A percentile compares a stretch with the other conserved stretches of the same genome.
Conservation (phyloP, 2,113 vertebrate genomes). For the Opisthocomus hoazin region DNA sequence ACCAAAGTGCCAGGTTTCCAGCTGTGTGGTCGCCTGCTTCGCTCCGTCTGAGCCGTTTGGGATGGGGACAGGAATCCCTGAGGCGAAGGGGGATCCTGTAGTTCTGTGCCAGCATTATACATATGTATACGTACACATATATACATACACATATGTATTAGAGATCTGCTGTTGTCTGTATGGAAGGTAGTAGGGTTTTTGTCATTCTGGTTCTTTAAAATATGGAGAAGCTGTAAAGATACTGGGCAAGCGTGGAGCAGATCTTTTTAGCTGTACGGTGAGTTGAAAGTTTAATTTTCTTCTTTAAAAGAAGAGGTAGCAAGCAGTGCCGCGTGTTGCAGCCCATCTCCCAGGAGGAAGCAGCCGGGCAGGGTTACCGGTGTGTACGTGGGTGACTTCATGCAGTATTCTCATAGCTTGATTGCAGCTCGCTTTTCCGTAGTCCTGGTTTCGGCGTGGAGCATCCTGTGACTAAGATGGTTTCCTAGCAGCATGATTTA, state of each 20-base stretch:
- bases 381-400: neutral
- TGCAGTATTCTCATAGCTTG: neutral
- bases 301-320: neutral
- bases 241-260: neutral
- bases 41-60: neutral
- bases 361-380: neutral
- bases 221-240: neutral
- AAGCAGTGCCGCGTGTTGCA: neutral
- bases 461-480: neutral
- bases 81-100: neutral
- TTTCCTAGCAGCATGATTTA: neutral
- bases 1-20: neutral
- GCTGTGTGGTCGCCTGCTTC: neutral
- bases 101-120: neutral
- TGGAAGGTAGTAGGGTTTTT: neutral
- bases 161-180: neutral
- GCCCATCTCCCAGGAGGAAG: neutral
- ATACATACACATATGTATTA: rapidly evolving
- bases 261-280: neutral
- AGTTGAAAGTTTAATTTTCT: neutral
- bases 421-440: neutral
- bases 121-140: too few species aligned
- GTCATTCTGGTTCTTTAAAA: neutral
- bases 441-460: neutral
- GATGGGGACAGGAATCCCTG: neutral